Conservation (phyloP, 1,140 invertebrate genomes). For the Triops cancriformis region DNA sequence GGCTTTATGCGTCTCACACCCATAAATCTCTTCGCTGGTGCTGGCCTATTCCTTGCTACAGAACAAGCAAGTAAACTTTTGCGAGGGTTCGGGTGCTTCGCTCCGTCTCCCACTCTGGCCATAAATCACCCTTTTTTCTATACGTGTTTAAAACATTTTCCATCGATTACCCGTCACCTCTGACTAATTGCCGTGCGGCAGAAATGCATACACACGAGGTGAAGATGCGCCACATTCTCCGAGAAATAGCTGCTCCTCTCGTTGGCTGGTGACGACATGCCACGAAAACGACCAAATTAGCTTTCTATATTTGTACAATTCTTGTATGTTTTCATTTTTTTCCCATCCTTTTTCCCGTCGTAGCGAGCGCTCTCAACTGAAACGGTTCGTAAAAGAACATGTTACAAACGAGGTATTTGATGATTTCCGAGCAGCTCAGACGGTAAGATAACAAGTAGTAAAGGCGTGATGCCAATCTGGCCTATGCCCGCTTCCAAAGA, state of each 20-base stretch:
- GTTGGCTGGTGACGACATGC: not conserved
- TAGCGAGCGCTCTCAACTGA: not conserved
- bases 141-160: conserved; percentile 7
- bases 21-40: not conserved
- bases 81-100: not conserved
- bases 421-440: not conserved
- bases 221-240: not conserved
- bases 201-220: not conserved
- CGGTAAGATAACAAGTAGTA: not conserved
- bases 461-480: not conserved
- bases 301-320: no score
- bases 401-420: conserved; percentile 7
- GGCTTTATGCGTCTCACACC: conserved; percentile 1
- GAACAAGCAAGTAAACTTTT: not conserved
- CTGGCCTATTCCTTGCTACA: not conserved
- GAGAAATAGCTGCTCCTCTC: not conserved
- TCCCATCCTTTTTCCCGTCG: not conserved
- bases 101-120: not conserved
- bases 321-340: not conserved
- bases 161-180: conserved; percentile 7
- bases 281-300: no score
- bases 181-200: conserved; percentile 9
- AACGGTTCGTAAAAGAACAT: not conserved
- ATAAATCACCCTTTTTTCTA: not conserved
- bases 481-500: not conserved